Base-by-base conservation (phyloP, 2,797 vertebrate species). In the Neoniphon sammara region DNA sequence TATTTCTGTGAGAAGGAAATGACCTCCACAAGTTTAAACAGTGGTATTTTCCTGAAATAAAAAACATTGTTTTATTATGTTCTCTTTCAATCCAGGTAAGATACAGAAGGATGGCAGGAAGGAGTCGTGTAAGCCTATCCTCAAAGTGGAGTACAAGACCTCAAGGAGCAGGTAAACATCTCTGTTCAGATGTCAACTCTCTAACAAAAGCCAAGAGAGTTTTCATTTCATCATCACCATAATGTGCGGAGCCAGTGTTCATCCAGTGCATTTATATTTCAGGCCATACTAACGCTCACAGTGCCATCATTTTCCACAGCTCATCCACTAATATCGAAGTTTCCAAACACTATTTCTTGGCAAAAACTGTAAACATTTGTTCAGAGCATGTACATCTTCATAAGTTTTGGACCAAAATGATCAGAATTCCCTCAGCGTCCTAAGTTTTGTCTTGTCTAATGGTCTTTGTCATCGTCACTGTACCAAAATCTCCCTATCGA, bases 61-160 rank as follows among this genome's bases (percentile, higher is more conserved):
- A n/a, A 27, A 27, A 27, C 25, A 27, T 27, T 39, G 0, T 64
- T 44, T 36, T 31, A 12, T 14, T 27, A 27, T 63, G 1, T 57
- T 46, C 25, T 75, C 3, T 7, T 66, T 3, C 62, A 6, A 62
- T 74, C 36, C 88, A 99, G 98, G 97, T 80, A 99, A 99, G 92
- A 95, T 93, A 90, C 97, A 96, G 77, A 96, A 94, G 92, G 97
- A 99, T 75, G 96, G 96, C n/a, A 97, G 94, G 90, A 99, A 98
- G 87, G 98, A 99, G 79, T 95, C 97, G 0, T 99, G 98, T 92
- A 98, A 98, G 92, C 98, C 98, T 6, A 99, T 99, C 76, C 95
- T 98, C 73, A 99, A 98, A 94, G 97, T 98, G 81, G 97, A 99
- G 78, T 97, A 98, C 89, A 98, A 98, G 91, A 99, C 97, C 27